phyloP scores from a whole-genome alignment of 2,797 vertebrate genomes.

The Dipus sagitta region DNA sequence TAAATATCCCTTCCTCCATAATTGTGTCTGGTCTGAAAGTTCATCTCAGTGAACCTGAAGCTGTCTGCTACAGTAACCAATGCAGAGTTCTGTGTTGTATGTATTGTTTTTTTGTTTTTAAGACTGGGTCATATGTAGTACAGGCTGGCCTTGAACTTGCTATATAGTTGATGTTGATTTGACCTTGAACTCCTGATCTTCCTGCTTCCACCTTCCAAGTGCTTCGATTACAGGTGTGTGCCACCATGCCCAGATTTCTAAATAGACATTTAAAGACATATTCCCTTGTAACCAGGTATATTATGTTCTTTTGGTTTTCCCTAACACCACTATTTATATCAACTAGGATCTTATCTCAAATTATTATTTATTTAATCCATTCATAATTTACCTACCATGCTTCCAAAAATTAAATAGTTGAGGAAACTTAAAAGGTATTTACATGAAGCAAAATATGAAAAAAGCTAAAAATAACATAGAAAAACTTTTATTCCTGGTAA shows the following conservation, averaged over 20 bases:
- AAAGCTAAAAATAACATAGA: neutral
- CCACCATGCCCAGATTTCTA: neutral
- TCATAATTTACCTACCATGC: conserved; percentile 4
- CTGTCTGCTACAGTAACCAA: too few relatives aligned
- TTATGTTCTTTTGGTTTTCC: conserved; percentile 3
- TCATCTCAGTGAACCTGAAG: too few relatives aligned
- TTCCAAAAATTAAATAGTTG: conserved; percentile 35
- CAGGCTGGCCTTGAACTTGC: neutral
- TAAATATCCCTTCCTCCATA: too few relatives aligned
- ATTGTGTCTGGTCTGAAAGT: too few relatives aligned
- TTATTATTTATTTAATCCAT: conserved; percentile 34
- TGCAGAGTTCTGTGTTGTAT: neutral
- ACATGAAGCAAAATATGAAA: neutral
- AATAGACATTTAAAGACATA: conserved; percentile 26
- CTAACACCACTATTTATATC: neutral
- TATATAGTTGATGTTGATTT: neutral
- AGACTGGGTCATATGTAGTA: neutral
- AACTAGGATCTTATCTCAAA: neutral
- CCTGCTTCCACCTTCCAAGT: neutral
- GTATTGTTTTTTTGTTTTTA: neutral
- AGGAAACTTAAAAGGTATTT: neutral
- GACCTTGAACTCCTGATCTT: neutral
- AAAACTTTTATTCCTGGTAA: conserved; percentile 33
- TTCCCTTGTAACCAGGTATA: neutral
- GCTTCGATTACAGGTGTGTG: neutral